Base-by-base conservation (phyloP, 1,140 invertebrate genomes). In the Conus ventricosus region DNA sequence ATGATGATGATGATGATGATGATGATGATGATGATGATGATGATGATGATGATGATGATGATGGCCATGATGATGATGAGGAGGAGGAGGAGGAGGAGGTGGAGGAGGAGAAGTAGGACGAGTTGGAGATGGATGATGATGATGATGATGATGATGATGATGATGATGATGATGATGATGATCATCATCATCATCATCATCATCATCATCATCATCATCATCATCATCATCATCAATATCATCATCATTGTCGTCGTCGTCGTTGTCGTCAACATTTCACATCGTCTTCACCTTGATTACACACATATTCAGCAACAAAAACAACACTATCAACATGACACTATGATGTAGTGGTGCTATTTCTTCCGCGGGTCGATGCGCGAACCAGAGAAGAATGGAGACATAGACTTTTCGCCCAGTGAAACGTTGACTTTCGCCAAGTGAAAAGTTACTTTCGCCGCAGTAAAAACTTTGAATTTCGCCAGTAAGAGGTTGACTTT, bases 21-120 rank as follows among this genome's bases (percentile, higher is more conserved):
- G 71, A 75, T 75, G 71, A 75, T 75, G 71, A 75, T 75, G 71
- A 75, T 75, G 71, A 75, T 75, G 71, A 75, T 75, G 71, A 75
- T 75, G 71, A 75, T 75, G 71, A 75, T 39, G 39, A 39, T 39
- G 39, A 39, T 39, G 39, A 39, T 39, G 39, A 39, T 39, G 39
- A 39, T 39, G 39, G 39, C 39, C 39, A 39, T 39, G 39, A 39
- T 3, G 39, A 39, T 3, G 39, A 39, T 0, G 39, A 20, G 71
- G 25, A 20, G 71, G 25, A 20, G 71, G 71, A 20, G 71, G 25
- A 2, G 71, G 25, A 20, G 71, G 25, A 20, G 71, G 25, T 71
- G 67, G n/a, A 17, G 67, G n/a, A 17, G 4, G 25, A 20, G 71
- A 75, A 20, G 71, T 20, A 20, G 1, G 25, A 20, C 1, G 25